Conservation (phyloP, 2,888 invertebrate genomes). For the Chromoteleia sp. region DNA sequence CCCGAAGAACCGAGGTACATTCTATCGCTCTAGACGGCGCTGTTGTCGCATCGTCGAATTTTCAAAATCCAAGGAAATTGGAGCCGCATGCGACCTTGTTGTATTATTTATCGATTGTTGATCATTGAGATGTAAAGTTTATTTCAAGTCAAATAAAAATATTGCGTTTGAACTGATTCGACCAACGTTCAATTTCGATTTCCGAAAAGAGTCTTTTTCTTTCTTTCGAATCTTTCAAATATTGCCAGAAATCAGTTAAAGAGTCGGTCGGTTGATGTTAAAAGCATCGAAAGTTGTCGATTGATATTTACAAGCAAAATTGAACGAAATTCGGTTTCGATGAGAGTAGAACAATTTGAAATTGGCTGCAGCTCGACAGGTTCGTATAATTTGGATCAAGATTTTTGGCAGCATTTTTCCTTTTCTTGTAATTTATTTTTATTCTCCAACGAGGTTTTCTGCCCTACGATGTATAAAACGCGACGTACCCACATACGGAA, state of each 20-base stretch:
- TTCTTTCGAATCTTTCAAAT: no score
- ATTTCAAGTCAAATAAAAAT: constrained; percentile 27
- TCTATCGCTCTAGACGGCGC: constrained; percentile 74
- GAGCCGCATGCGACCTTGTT: constrained; percentile 32
- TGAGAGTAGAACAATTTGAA: neutral
- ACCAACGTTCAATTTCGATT: no score
- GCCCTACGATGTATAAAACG: constrained; percentile 48
- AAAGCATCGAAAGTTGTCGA: no score
- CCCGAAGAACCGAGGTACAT: constrained; percentile 78
- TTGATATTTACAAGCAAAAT: no score
- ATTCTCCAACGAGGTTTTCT: constrained; percentile 44
- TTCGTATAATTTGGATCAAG: neutral
- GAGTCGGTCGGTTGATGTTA: no score
- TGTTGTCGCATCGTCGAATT: constrained; percentile 14
- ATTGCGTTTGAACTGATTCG: neutral
- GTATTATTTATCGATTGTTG: constrained; percentile 31
- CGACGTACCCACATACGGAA: constrained; percentile 57
- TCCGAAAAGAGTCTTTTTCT: no score
- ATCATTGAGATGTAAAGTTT: constrained; percentile 35
- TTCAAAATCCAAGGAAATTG: constrained; percentile 8
- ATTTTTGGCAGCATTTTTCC: constrained; percentile 11
- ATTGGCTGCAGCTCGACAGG: no score
- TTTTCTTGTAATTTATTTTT: constrained; percentile 1
- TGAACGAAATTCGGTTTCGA: no score
- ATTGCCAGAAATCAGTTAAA: no score